Base-by-base conservation (phyloP, 2,888 invertebrate genomes). In the Mactromeris polynyma region DNA sequence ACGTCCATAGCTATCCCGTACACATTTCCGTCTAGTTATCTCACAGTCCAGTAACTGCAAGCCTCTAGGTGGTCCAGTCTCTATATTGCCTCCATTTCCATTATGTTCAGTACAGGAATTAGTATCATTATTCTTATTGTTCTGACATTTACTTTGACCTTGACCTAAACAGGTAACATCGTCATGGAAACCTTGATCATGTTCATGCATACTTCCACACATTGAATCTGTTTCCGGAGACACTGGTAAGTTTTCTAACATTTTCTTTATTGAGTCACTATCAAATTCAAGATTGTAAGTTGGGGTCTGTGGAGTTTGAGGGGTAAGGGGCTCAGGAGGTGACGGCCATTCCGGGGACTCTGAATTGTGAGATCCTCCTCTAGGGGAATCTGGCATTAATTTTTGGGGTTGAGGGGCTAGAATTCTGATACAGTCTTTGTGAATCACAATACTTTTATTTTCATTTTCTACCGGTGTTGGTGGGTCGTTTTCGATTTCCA, bases 241-340 rank as follows among this genome's bases (percentile, higher is more conserved):
- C 17, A 93, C 93, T 38, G 99, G 98, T 98, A 99, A 98, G 82
- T 99, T 99, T 96, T 99, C 99, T 94, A 99, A 97, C 98, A 99
- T 99, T 93, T 98, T 98, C 97, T 99, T 99, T 94, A 99, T 97
- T 14, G 99, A 99, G 96, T 98, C 98, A 95, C 98, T 98, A 97
- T 98, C 98, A 97, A 98, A 97, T 89, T 96, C 96, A 91, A 97
- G 95, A 88, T 95, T 95, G 86, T 93, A 94, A 9, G 94, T 91
- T 14, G 95, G 95, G 40, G 94, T 93, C 46, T 94, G 87, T 83
- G 96, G 94, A 81, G 96, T 95, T 86, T 93, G 94, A 88, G 94
- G 95, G 73, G 95, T 95, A 86, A 94, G 93, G 69, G 94, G 95
- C 46, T 96, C 96, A 14, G 96, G 96, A 19, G 96, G 96, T 77